Evolutionary conservation across 2,797 vertebrate genomes (phyloP), one percentile per base, ranked within the genome.

Genomic region (Rhodeus uyekii): DNA sequence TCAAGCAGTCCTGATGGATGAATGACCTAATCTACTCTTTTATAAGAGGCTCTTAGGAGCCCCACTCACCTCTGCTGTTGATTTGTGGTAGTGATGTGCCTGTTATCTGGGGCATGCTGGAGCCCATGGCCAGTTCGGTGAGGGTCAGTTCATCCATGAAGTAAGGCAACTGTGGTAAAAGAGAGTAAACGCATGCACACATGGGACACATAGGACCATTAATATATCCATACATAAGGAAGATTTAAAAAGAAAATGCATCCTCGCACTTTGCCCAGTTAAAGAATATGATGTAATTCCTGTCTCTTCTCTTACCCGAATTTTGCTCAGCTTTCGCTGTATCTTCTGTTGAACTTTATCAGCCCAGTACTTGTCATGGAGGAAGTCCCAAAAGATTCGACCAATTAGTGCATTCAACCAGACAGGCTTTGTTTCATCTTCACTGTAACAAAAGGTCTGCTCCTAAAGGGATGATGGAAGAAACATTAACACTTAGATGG

Each of bases 241-340:
- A 42, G n/a, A 58, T 27, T 1, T 6, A 7, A 34, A 53, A 8
- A 16, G 1, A 1, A 9, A 36, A 13, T 5, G 22, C 16, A 5
- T 13, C 18, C 27, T 12, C 42, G 13, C 34, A 27, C 22, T 58
- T 58, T 24, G 7, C 53, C 22, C 4, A 55, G 14, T 38, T 32
- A 44, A 61, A 60, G 24, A 44, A 44, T 19, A 44, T 79, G 24
- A 5, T 29, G 7, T 39, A 58, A 60, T 29, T 39, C 10, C 14
- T 79, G 12, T 61, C 14, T 61, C 34, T 44, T 81, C 46, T 73
- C 93, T 85, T 89, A 97, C 97, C 94, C 94, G 93, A 90, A 98
- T 98, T 92, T 95, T 96, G 92, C 95, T 96, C 81, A 98, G 80
- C 86, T 97, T 98, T 91, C 95, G 95, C 91, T 97, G 97, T 84